Conservation (phyloP, 1,140 invertebrate genomes). For the Brachystomella parvula region DNA sequence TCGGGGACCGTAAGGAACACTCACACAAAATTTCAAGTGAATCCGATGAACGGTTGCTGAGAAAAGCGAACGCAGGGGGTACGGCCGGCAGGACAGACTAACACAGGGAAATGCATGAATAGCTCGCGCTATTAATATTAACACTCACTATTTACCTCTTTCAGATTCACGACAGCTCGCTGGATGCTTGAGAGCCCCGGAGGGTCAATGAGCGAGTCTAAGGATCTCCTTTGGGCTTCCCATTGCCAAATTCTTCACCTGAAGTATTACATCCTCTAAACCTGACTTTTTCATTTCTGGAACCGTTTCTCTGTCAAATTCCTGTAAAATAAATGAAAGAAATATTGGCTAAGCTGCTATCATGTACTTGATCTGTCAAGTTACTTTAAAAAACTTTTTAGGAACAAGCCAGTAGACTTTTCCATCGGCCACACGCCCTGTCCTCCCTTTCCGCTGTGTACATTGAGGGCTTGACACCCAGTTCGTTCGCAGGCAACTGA, state of each 20-base stretch:
- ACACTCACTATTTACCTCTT: constrained; percentile 58
- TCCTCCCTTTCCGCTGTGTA: constrained; percentile 78
- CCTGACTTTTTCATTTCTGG: constrained; percentile 77
- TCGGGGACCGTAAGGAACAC: no score
- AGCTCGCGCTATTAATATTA: no score
- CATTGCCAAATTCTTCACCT: constrained; percentile 73
- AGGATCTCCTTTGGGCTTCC: constrained; percentile 73
- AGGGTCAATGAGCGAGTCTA: constrained; percentile 71
- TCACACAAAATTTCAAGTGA: no score
- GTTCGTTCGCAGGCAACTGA: constrained; percentile 62
- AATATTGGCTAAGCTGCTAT: no score
- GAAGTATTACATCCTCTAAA: constrained; percentile 71
- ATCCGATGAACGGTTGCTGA: no score
- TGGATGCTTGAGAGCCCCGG: constrained; percentile 75
- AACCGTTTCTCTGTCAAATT: constrained; percentile 45
- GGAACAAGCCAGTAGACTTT: constrained; percentile 77
- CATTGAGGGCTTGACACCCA: constrained; percentile 88
- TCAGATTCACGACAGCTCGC: constrained; percentile 69
- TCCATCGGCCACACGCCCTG: constrained; percentile 76
- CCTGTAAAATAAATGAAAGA: background rate
- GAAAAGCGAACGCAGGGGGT: no score
- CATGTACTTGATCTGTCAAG: constrained; percentile 30
- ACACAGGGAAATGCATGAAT: no score
- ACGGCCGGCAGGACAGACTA: no score
- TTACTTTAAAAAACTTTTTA: constrained; percentile 58